Evolutionary conservation across 64 coral and sea anemone species (phyloP).

Genomic region (Dendronephthya gigantea): DNA sequence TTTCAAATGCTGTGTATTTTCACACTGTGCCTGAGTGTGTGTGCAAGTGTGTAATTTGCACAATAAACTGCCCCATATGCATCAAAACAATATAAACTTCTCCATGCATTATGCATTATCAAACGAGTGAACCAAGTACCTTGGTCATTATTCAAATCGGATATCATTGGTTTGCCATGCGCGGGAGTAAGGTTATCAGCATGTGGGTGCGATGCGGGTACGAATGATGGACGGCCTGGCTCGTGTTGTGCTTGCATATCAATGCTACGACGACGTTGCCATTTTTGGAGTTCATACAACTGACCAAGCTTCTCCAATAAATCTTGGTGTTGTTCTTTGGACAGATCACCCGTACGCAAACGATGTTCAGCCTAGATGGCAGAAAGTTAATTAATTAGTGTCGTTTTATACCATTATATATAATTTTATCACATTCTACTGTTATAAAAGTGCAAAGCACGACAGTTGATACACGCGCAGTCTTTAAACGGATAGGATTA

Average conservation of each 20-base stretch:
- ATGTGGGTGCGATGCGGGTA: background rate
- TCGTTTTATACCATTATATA: too few species aligned
- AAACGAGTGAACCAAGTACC: background rate
- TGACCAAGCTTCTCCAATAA: slow-evolving; percentile 80
- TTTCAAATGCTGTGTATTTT: too few species aligned
- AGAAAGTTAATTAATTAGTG: background rate
- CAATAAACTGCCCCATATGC: too few species aligned
- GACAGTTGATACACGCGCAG: too few species aligned
- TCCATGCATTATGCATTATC: background rate
- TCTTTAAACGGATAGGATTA: background rate
- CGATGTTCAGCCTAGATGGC: slow-evolving; percentile 53
- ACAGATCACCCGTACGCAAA: slow-evolving; percentile 49
- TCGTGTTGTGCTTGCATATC: background rate
- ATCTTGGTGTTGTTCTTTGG: slow-evolving; percentile 73
- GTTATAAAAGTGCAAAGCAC: too few species aligned
- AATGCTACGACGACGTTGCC: slow-evolving; percentile 22
- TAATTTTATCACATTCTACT: too few species aligned
- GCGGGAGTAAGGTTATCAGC: background rate
- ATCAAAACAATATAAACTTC: background rate
- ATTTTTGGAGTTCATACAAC: slow-evolving; percentile 80
- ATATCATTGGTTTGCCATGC: background rate
- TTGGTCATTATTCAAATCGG: background rate
- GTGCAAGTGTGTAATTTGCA: too few species aligned
- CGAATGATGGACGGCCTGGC: background rate
- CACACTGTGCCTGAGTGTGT: too few species aligned